A percentile compares a stretch with the other conserved stretches of the same genome.
These are phyloP conservation scores for Streblospio benedicti DNA, from an alignment of 1,140 invertebrate species.

Conservation along the genomic window DNA sequence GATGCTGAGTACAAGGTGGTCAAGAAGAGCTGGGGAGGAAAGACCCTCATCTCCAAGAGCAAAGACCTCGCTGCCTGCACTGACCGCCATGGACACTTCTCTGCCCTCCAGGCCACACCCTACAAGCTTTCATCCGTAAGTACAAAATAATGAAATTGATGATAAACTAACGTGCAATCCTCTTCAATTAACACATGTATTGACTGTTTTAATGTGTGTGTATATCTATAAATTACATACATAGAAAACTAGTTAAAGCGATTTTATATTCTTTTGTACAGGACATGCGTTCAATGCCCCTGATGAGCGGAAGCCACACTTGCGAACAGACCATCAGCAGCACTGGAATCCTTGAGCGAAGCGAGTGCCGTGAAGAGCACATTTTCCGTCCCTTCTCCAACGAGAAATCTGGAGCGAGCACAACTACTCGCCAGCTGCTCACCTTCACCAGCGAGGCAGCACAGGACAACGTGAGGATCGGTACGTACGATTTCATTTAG, in stretches of 20 bases:
- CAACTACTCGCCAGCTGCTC: slow-evolving; percentile 57
- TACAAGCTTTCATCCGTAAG: slow-evolving; percentile 35
- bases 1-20: slow-evolving; percentile 66
- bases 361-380: slow-evolving; percentile 68
- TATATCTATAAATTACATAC: too few relatives aligned
- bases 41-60: slow-evolving; percentile 66
- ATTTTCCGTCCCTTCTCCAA: slow-evolving; percentile 69
- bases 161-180: too few relatives aligned
- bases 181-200: too few relatives aligned
- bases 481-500: too few relatives aligned
- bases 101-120: slow-evolving; percentile 33
- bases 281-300: slow-evolving; percentile 68
- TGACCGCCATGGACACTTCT: slow-evolving; percentile 58
- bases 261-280: too few relatives aligned
- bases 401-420: slow-evolving; percentile 63
- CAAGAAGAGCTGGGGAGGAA: slow-evolving; percentile 59
- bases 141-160: too few relatives aligned
- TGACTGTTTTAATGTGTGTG: too few relatives aligned
- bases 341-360: slow-evolving; percentile 66
- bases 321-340: slow-evolving; percentile 73
- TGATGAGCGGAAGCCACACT: slow-evolving; percentile 65
- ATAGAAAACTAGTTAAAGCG: too few relatives aligned
- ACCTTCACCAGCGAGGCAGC: slow-evolving; percentile 29
- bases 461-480: too few relatives aligned
- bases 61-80: slow-evolving; percentile 68